Conservation (phyloP, 2,797 vertebrate species). For the Gila robusta region DNA sequence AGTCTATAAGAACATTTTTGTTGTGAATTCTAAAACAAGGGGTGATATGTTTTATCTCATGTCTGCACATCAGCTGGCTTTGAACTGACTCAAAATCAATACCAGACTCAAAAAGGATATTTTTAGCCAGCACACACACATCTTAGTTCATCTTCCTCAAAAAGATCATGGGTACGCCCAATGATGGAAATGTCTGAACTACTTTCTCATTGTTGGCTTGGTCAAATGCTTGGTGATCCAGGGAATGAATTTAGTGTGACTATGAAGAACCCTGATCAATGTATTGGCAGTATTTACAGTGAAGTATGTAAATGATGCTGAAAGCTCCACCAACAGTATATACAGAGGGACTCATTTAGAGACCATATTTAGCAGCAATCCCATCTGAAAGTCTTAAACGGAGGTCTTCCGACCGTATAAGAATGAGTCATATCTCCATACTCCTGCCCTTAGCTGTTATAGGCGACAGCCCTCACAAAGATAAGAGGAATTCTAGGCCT, state of each 20-base stretch:
- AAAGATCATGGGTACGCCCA: constrained; percentile 22
- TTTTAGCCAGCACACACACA: constrained; percentile 46
- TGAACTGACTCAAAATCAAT: constrained; percentile 51
- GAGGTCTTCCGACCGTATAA: constrained; percentile 5
- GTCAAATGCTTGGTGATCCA: neutral
- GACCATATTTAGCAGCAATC: constrained; percentile 14
- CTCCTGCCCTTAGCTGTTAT: constrained; percentile 17
- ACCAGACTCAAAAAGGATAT: constrained; percentile 9
- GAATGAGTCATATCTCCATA: constrained; percentile 31
- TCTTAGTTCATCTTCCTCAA: constrained; percentile 26
- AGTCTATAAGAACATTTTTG: neutral
- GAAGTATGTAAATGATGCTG: neutral
- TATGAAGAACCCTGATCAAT: neutral
- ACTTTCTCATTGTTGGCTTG: constrained; percentile 29
- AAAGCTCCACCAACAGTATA: constrained; percentile 21
- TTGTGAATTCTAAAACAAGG: neutral
- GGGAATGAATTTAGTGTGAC: neutral
- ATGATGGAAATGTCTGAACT: constrained; percentile 38
- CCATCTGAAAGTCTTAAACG: constrained; percentile 26
- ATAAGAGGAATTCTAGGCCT: constrained; percentile 53
- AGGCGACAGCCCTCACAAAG: constrained; percentile 22
- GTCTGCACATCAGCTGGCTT: constrained; percentile 30
- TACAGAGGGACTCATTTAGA: constrained; percentile 9
- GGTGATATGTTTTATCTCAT: constrained; percentile 3
- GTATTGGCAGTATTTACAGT: neutral